phyloP scores from a whole-genome alignment of 2,888 invertebrate species.

The Agelastica alni region DNA sequence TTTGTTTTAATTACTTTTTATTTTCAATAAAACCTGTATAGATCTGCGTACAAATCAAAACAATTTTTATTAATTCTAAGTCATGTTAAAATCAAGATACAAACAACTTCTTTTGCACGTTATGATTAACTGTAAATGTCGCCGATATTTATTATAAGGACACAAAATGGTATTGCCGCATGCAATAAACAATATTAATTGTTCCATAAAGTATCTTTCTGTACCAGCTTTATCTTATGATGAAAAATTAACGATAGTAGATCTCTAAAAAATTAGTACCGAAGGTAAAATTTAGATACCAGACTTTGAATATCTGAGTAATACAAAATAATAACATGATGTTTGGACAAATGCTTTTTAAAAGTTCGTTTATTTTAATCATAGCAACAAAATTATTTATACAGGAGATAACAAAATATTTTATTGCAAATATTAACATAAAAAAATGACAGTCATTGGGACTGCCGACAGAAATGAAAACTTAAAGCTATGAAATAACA shows the following conservation, averaged over 20 bases:
- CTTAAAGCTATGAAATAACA: no score
- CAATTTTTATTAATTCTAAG: neutral
- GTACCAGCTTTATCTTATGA: neutral
- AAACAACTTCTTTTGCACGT: constrained; percentile 6
- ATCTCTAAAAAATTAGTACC: neutral
- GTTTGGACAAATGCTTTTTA: no score
- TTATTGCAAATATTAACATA: no score
- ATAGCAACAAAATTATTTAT: no score
- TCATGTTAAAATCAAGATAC: constrained; percentile 10
- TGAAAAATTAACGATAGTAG: constrained; percentile 4
- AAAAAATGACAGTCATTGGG: no score
- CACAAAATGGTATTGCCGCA: constrained; percentile 1
- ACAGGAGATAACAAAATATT: no score
- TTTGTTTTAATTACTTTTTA: no score
- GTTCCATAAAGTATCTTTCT: constrained; percentile 11
- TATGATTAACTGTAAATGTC: constrained; percentile 8
- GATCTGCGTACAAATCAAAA: neutral
- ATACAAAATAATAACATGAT: no score
- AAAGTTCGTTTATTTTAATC: no score
- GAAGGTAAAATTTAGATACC: neutral
- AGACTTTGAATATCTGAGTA: no score
- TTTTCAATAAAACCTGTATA: neutral
- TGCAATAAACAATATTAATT: constrained; percentile 6
- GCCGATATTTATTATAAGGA: constrained; percentile 3
- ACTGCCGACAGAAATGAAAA: no score